These are phyloP conservation scores for Psophia crepitans DNA, from an alignment of 2,113 vertebrate genomes.

Conservation along the genomic window DNA sequence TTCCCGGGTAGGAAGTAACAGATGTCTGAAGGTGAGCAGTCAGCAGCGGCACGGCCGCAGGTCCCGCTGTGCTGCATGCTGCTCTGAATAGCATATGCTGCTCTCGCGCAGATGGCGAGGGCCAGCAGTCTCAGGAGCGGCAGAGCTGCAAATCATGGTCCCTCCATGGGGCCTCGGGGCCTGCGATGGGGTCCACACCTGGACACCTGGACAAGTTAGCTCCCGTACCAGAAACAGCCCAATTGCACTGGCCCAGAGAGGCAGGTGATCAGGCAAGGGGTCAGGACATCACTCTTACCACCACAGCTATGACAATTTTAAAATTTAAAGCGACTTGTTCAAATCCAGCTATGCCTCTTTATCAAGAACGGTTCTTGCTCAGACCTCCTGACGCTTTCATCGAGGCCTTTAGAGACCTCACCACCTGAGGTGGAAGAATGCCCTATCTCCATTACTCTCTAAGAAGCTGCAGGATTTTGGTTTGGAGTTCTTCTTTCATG, in stretches of 20 bases:
- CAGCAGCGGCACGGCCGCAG: neutral
- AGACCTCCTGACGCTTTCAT: rapidly evolving
- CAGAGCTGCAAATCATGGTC: rapidly evolving
- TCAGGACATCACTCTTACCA: rapidly evolving
- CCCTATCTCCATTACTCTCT: neutral
- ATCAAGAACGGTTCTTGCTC: neutral
- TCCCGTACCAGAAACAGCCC: neutral
- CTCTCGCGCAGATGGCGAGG: neutral
- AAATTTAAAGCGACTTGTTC: neutral
- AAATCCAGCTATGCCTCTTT: neutral
- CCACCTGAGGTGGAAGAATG: rapidly evolving
- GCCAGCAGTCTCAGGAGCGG: neutral
- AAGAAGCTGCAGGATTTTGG: neutral
- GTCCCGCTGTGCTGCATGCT: neutral
- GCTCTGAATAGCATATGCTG: neutral
- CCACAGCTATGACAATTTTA: neutral
- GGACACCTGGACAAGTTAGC: neutral
- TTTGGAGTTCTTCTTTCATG: neutral
- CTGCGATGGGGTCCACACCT: neutral
- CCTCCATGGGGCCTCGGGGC: neutral
- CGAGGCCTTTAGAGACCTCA: neutral
- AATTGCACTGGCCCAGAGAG: neutral
- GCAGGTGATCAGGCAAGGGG: neutral
- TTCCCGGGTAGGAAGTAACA: neutral
- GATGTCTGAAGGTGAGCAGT: conserved; percentile 35